Percentiles rank a stretch among this genome's conserved stretches.
Evolutionary conservation across 2,797 vertebrate genomes (phyloP).

Genomic region (Lepilemur septentrionalis): DNA sequence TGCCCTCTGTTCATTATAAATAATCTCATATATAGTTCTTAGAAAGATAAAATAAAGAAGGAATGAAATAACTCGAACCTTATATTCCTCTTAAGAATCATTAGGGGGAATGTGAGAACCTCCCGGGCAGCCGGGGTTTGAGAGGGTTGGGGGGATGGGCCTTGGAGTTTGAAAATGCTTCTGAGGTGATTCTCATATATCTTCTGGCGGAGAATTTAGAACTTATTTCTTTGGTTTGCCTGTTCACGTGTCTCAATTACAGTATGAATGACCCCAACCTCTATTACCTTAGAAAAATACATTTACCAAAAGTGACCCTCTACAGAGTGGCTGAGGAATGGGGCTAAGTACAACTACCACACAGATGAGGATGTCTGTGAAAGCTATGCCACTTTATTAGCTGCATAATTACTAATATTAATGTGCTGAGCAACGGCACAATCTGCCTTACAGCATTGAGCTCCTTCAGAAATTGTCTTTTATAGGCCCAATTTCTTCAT

Average conservation of each 20-base stretch:
- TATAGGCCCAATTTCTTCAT: background rate
- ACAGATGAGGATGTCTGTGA: accelerated
- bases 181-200: background rate
- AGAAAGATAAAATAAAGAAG: background rate
- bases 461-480: background rate
- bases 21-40: background rate
- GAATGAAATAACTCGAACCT: background rate
- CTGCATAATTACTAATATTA: background rate
- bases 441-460: background rate
- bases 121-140: accelerated
- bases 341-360: background rate
- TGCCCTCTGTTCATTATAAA: background rate
- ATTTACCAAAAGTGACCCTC: background rate
- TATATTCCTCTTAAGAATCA: background rate
- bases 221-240: background rate
- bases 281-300: background rate
- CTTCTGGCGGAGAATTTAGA: background rate
- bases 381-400: background rate
- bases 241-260: background rate
- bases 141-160: background rate
- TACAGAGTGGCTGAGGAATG: background rate
- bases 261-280: background rate
- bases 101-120: background rate
- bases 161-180: background rate
- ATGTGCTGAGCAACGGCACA: background rate